Conservation (phyloP, 2,888 invertebrate species). For the Acanthosepion pharaonis region DNA sequence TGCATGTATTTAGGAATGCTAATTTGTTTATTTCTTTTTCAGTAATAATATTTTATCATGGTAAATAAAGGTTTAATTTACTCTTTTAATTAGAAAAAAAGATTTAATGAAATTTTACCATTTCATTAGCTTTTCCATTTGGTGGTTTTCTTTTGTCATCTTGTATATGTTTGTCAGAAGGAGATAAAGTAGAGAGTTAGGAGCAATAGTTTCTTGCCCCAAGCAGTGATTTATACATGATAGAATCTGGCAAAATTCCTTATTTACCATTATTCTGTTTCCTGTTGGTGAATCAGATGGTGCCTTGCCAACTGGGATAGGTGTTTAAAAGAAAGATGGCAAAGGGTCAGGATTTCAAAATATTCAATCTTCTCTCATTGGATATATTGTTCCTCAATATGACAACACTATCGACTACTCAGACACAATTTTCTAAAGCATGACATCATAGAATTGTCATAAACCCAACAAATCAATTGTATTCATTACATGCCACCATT, state of each 20-base stretch:
- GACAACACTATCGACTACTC: neutral
- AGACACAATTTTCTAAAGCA: neutral
- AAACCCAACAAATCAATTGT: neutral
- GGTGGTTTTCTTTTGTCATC: neutral
- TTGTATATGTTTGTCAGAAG: neutral
- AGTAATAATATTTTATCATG: too few species aligned
- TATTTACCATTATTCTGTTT: neutral
- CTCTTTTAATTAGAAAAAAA: neutral
- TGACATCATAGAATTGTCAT: neutral
- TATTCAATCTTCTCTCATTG: slow-evolving; percentile 33
- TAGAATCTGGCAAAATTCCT: neutral
- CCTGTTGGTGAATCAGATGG: slow-evolving; percentile 21
- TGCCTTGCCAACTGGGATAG: neutral
- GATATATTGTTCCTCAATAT: neutral
- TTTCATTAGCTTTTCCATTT: neutral
- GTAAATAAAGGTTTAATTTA: too few species aligned
- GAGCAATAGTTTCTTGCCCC: neutral
- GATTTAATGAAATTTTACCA: neutral
- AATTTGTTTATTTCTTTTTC: too few species aligned
- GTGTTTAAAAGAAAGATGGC: neutral
- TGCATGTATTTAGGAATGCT: too few species aligned
- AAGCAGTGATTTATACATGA: neutral
- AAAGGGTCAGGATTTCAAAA: neutral
- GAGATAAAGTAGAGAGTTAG: neutral
- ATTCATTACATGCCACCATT: neutral